These are phyloP conservation scores for Dunckerocampus dactyliophorus DNA, from an alignment of 2,113 vertebrate genomes.

Conservation along the genomic window DNA sequence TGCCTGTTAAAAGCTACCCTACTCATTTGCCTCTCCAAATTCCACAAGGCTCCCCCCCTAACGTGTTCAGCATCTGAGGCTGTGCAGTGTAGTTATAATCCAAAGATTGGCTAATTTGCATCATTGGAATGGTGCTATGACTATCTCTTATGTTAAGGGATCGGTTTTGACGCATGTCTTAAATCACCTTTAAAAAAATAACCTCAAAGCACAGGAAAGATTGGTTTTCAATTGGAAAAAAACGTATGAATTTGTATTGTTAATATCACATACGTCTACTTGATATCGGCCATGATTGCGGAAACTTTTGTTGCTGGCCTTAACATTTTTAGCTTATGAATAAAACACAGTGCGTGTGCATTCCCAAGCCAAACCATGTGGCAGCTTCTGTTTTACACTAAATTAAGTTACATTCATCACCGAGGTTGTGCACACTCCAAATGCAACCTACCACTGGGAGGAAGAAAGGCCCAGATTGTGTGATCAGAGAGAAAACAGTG, in stretches of 20 bases:
- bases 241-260: too few relatives aligned
- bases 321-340: too few relatives aligned
- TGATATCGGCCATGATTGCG: too few relatives aligned
- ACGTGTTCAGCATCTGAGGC: slow-evolving; percentile 32
- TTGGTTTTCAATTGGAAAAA: too few relatives aligned
- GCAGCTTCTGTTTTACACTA: background rate
- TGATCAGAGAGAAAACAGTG: background rate
- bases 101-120: slow-evolving; percentile 45
- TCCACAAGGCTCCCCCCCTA: slow-evolving; percentile 38
- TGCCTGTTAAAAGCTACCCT: slow-evolving; percentile 32
- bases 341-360: too few relatives aligned
- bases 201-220: too few relatives aligned
- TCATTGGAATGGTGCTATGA: background rate
- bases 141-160: too few relatives aligned
- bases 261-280: too few relatives aligned
- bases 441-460: background rate
- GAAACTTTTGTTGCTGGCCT: too few relatives aligned
- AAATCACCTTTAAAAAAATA: too few relatives aligned
- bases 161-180: too few relatives aligned
- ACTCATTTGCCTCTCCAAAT: slow-evolving; percentile 43
- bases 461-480: background rate
- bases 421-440: background rate
- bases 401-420: background rate
- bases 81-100: slow-evolving; percentile 45
- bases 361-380: background rate